Conservation (phyloP, 2,797 vertebrate species). For the Myotis pilosus region DNA sequence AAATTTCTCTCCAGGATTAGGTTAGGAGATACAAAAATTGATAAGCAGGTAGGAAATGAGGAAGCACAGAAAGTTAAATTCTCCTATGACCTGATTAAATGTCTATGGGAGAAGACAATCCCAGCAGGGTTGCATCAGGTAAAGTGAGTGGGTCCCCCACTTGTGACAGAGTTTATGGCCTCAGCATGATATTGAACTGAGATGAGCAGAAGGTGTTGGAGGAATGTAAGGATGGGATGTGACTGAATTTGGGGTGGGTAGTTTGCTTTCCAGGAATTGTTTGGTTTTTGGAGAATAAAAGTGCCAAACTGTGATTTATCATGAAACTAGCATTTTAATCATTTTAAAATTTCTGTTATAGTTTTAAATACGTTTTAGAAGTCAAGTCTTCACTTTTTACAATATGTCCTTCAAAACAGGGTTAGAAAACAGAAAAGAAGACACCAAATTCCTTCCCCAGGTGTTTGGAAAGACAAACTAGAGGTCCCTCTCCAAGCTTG, state of each 20-base stretch:
- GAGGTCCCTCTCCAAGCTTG: background rate
- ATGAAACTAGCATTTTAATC: conserved; percentile 7
- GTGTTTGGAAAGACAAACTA: background rate
- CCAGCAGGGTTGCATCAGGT: background rate
- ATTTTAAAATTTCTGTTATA: background rate
- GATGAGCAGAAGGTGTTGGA: background rate
- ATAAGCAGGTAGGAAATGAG: background rate
- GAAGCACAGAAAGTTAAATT: background rate
- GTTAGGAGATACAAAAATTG: background rate
- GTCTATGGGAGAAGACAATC: background rate
- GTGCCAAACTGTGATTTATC: background rate
- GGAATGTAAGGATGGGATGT: background rate
- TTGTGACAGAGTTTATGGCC: background rate
- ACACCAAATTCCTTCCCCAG: background rate
- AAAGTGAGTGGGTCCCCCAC: background rate
- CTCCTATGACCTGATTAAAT: background rate
- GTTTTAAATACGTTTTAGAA: conserved; percentile 21
- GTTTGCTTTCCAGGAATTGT: background rate
- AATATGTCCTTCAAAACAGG: conserved; percentile 5
- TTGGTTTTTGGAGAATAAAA: background rate
- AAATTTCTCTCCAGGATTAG: conserved; percentile 2
- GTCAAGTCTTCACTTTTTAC: background rate
- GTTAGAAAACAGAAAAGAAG: background rate
- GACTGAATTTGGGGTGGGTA: background rate
- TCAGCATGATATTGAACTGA: background rate